Evolutionary conservation across 2,888 invertebrate species (phyloP).

Genomic region (Lampropteryx suffumata): DNA sequence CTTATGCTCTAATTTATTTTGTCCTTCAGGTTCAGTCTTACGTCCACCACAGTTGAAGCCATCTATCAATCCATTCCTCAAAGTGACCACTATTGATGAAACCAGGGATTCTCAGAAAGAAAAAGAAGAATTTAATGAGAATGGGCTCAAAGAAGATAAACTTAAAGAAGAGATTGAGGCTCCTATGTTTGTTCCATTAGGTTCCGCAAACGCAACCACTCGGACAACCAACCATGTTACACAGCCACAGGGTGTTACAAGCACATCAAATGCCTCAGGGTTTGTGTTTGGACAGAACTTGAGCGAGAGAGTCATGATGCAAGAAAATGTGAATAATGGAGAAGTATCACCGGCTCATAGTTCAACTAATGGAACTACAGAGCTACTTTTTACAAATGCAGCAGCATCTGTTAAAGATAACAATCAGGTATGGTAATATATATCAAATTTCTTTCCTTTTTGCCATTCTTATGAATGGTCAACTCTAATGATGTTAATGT

Average conservation of each 20-base stretch:
- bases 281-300: slow-evolving; percentile 97
- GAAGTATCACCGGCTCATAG: slow-evolving; percentile 64
- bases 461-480: too few relatives aligned
- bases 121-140: slow-evolving; percentile 48
- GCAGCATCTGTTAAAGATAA: slow-evolving; percentile 81
- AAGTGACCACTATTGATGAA: slow-evolving; percentile 42
- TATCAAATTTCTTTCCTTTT: too few relatives aligned
- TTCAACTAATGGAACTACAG: slow-evolving; percentile 84
- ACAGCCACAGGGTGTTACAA: slow-evolving; percentile 55
- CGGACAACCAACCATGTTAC: slow-evolving; percentile 80
- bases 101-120: slow-evolving; percentile 45
- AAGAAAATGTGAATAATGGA: slow-evolving; percentile 81
- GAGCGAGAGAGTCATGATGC: slow-evolving; percentile 90
- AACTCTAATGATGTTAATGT: too few relatives aligned
- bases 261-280: slow-evolving; percentile 78
- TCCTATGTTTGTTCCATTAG: slow-evolving; percentile 76
- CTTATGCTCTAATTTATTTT: background rate
- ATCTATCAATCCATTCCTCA: slow-evolving; percentile 65
- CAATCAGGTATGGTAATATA: slow-evolving; percentile 68
- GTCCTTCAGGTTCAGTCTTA: slow-evolving; percentile 65
- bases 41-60: slow-evolving; percentile 74
- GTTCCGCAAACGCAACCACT: slow-evolving; percentile 59
- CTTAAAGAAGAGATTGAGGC: slow-evolving; percentile 56
- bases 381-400: slow-evolving; percentile 89
- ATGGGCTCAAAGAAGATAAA: slow-evolving; percentile 57